Evolutionary conservation across 2,797 vertebrate species (phyloP).

Genomic region (Gouania willdenowi): DNA sequence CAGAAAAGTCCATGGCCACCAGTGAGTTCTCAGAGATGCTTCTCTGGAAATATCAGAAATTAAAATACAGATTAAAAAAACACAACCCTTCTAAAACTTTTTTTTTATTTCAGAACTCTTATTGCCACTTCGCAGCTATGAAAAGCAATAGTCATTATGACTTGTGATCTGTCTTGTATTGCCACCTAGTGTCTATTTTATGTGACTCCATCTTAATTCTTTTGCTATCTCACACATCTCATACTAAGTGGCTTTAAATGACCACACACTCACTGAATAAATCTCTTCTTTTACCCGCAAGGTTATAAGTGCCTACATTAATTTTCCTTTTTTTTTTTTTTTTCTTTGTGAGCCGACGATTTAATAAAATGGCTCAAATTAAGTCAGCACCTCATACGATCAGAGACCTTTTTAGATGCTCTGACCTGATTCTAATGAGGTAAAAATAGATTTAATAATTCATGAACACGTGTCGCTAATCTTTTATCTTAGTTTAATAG

Average conservation of each 20-base stretch:
- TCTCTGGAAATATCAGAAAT: slow-evolving; percentile 77
- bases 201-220: slow-evolving; percentile 39
- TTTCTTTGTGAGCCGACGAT: slow-evolving; percentile 23
- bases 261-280: slow-evolving; percentile 37
- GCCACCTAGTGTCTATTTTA: slow-evolving; percentile 67
- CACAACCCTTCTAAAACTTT: background rate
- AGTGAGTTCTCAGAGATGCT: slow-evolving; percentile 97
- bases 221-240: slow-evolving; percentile 41
- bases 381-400: slow-evolving; percentile 29
- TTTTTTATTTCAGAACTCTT: background rate
- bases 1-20: slow-evolving; percentile 98
- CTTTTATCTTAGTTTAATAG: too few relatives aligned
- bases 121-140: background rate
- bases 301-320: slow-evolving; percentile 34
- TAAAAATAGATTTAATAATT: slow-evolving; percentile 9
- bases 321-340: slow-evolving; percentile 6
- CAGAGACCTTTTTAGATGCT: slow-evolving; percentile 12
- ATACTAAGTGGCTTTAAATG: slow-evolving; percentile 38
- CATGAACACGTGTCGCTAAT: too few relatives aligned
- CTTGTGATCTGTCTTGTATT: slow-evolving; percentile 39
- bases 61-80: background rate
- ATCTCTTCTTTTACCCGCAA: slow-evolving; percentile 43
- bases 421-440: background rate
- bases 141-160: background rate
- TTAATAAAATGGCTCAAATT: slow-evolving; percentile 30